Conservation (phyloP, 1,140 invertebrate species). For the Drosophila pruinosa region DNA sequence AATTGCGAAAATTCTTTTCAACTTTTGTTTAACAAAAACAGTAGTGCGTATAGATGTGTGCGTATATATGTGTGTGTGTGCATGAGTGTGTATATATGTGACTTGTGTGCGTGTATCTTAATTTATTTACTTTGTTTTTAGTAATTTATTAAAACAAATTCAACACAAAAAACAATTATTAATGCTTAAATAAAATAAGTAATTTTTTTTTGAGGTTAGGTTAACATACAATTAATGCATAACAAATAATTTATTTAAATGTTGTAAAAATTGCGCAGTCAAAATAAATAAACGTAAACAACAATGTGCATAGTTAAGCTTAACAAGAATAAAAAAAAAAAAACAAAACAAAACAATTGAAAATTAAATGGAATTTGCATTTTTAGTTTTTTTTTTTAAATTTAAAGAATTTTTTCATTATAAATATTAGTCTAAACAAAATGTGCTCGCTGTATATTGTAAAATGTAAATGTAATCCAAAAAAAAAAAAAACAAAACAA, state of each 20-base stretch:
- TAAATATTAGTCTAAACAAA: constrained; percentile 38
- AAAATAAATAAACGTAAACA: constrained; percentile 41
- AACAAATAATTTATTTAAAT: constrained; percentile 58
- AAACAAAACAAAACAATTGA: background rate
- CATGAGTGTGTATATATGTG: constrained; percentile 18
- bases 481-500: background rate
- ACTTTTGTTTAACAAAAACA: constrained; percentile 25
- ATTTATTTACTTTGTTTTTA: constrained; percentile 64
- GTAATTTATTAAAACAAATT: constrained; percentile 52
- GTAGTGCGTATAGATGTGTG: background rate
- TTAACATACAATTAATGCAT: constrained; percentile 6
- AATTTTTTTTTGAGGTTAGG: constrained; percentile 33
- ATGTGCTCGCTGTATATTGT: constrained; percentile 50
- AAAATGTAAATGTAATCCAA: constrained; percentile 50
- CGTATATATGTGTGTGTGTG: background rate
- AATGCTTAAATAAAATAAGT: background rate
- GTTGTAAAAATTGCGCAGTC: constrained; percentile 74
- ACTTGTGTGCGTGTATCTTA: constrained; percentile 26
- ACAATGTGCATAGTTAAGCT: constrained; percentile 47
- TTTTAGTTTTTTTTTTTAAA: constrained; percentile 34
- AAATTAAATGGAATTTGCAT: constrained; percentile 29
- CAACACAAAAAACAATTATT: constrained; percentile 2
- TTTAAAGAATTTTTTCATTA: constrained; percentile 35
- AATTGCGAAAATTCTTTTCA: background rate
- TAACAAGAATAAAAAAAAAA: constrained; percentile 51